phyloP scores from a whole-genome alignment of 37 sponge, comb jelly and placozoan species.

The Cladorhizidae sp. region DNA sequence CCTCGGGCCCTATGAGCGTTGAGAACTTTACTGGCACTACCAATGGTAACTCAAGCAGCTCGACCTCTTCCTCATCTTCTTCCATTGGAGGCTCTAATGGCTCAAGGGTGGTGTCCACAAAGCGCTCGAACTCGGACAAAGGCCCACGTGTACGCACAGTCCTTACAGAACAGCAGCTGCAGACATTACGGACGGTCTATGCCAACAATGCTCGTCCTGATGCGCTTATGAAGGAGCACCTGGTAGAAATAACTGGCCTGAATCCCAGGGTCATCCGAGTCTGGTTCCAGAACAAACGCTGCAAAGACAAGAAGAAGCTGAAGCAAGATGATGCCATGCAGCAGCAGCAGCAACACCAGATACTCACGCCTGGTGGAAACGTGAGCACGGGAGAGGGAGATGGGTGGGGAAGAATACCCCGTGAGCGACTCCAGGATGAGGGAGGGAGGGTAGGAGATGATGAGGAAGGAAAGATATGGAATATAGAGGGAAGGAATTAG shows the following conservation, averaged over 20 bases:
- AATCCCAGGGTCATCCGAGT: constrained; percentile 89
- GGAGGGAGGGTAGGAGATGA: not conserved
- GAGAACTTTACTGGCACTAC: constrained; percentile 7
- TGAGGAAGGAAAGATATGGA: not conserved
- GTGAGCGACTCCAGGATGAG: not conserved
- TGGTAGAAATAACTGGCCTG: constrained; percentile 88
- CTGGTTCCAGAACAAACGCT: constrained; percentile 99
- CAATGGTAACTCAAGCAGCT: not conserved
- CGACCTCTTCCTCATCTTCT: not conserved
- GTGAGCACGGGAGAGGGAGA: not conserved
- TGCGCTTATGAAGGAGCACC: constrained; percentile 90
- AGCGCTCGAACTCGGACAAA: constrained; percentile 71
- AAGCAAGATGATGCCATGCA: constrained; percentile 42
- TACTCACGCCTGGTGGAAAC: not conserved
- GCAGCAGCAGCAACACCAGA: constrained; percentile 20
- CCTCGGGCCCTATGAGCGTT: not conserved
- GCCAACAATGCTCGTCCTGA: constrained; percentile 88
- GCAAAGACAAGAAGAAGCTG: constrained; percentile 97
- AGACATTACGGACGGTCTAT: constrained; percentile 80
- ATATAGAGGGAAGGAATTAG: not conserved
- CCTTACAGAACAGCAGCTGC: constrained; percentile 88
- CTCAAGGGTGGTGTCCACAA: not conserved
- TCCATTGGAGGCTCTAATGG: not conserved
- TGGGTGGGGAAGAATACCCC: not conserved
- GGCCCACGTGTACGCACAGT: constrained; percentile 91